These are phyloP conservation scores for Opisthograptis luteolata DNA, from an alignment of 2,888 invertebrate species.

Conservation along the genomic window DNA sequence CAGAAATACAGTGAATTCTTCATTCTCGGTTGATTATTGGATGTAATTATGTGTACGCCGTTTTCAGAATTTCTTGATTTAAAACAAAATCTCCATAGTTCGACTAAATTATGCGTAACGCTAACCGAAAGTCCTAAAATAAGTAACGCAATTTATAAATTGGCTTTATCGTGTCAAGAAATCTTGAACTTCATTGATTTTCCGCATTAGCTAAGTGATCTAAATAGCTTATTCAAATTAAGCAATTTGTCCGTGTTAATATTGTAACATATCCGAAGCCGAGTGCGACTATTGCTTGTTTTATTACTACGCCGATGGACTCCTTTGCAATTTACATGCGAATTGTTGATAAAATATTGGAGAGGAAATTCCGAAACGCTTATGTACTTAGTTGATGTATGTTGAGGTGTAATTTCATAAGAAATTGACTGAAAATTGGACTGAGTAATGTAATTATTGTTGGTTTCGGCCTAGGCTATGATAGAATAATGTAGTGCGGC, in stretches of 20 bases:
- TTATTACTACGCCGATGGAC: conserved; percentile 17
- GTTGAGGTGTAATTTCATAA: conserved; percentile 76
- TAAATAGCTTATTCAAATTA: conserved; percentile 51
- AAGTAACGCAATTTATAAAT: too few species aligned
- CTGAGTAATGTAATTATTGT: conserved; percentile 81
- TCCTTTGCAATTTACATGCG: conserved; percentile 38
- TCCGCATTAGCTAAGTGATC: conserved; percentile 52
- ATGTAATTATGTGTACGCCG: too few species aligned
- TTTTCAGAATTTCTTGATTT: too few species aligned
- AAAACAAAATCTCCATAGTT: too few species aligned
- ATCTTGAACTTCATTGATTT: conserved; percentile 57
- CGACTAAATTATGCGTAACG: too few species aligned
- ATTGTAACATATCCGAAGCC: conserved; percentile 28
- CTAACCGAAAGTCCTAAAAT: too few species aligned
- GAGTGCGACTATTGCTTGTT: conserved; percentile 31
- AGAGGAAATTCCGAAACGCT: conserved; percentile 60
- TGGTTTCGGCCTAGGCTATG: conserved; percentile 79
- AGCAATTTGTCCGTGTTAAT: conserved; percentile 49
- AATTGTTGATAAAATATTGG: conserved; percentile 45
- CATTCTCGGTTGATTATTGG: conserved; percentile 37
- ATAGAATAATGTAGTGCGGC: conserved; percentile 75
- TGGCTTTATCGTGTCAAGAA: conserved; percentile 45
- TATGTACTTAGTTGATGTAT: conserved; percentile 76
- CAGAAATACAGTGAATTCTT: conserved; percentile 21
- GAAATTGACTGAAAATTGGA: conserved; percentile 83